These are phyloP conservation scores for Hirtodrosophila alboralis DNA, from an alignment of 2,888 invertebrate species.

Conservation along the genomic window DNA sequence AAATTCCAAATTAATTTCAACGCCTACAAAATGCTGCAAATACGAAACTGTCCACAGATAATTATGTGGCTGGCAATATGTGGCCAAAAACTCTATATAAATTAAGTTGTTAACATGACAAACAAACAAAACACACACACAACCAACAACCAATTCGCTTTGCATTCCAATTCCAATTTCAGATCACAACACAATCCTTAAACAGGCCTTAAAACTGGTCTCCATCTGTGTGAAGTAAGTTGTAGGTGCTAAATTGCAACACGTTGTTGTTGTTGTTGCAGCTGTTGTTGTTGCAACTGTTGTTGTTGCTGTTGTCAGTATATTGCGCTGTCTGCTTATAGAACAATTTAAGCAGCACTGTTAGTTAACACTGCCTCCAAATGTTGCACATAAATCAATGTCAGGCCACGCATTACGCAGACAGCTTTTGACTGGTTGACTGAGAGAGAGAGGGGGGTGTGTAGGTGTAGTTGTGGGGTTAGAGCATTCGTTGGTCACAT, in stretches of 20 bases:
- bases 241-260: conserved; percentile 46
- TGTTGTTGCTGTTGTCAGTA: conserved; percentile 14
- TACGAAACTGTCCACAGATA: conserved; percentile 40
- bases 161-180: conserved; percentile 45
- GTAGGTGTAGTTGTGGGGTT: not conserved
- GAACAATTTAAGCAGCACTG: conserved; percentile 28
- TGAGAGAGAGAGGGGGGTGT: not conserved
- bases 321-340: conserved; percentile 1
- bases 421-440: not conserved
- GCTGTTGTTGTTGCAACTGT: conserved; percentile 35
- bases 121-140: conserved; percentile 81
- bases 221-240: not conserved
- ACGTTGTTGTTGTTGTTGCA: conserved; percentile 21
- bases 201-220: conserved; percentile 13
- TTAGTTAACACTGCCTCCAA: conserved; percentile 42
- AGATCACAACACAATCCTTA: conserved; percentile 3
- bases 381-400: conserved; percentile 65
- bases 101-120: conserved; percentile 84
- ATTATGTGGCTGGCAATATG: conserved; percentile 60
- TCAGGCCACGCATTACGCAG: conserved; percentile 25
- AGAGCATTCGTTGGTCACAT: conserved; percentile 37
- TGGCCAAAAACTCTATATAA: conserved; percentile 72
- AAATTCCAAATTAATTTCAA: conserved; percentile 82
- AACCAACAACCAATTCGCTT: conserved; percentile 43
- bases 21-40: conserved; percentile 79